Base-by-base conservation (phyloP, 1,140 invertebrate species). In the Cardiocondyla obscurior region DNA sequence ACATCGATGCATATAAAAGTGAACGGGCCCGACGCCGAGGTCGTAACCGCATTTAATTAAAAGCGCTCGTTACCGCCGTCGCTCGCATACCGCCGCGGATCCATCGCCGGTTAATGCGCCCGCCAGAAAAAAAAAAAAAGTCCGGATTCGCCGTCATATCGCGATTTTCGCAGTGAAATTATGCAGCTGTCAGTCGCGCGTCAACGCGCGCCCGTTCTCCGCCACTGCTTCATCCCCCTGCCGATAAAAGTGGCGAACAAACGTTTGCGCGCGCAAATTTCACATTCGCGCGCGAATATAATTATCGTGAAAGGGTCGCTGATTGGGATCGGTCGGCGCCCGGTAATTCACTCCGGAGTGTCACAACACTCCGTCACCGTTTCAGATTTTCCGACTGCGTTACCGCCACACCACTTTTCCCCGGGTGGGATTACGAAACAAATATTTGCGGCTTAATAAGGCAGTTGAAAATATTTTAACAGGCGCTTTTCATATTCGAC, bases 151-250 rank as follows among this genome's bases (percentile, higher is more conserved):
- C 33, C 70, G 84, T 83, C 65, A 65, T 73, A 86, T 73, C 55
- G 70, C 85, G 58, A 72, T 46, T 77, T 79, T 67, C 85, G 46
- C 82, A 79, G 82, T 73, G 49, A 79, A 86, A 87, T 87, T 86
- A 86, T 83, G 73, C 72, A 79, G 25, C 69, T 42, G 81, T 39
- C 65, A 64, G 81, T 67, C 46, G 49, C 14, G 51, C 72, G 73
- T 87, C 85, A 86, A 79, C 62, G 55, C 28, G 51, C 49, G 76
- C 60, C 73, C 70, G 60, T 64, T 51, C 25, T 30, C 33, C 4
- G 39, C 7, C 58, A 5, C 14, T 8, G 10, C 14, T 8, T 49
- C 28, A 42, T 46, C 60, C 30, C 42, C 42, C 42, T 22, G 10
- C 10, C 51, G 62, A 73, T 49, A 64, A 60, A 67, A 51, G n/a